Percentiles rank a stretch among this genome's conserved stretches.
Conservation (phyloP, 2,888 invertebrate species). For the Tipula confusa region DNA sequence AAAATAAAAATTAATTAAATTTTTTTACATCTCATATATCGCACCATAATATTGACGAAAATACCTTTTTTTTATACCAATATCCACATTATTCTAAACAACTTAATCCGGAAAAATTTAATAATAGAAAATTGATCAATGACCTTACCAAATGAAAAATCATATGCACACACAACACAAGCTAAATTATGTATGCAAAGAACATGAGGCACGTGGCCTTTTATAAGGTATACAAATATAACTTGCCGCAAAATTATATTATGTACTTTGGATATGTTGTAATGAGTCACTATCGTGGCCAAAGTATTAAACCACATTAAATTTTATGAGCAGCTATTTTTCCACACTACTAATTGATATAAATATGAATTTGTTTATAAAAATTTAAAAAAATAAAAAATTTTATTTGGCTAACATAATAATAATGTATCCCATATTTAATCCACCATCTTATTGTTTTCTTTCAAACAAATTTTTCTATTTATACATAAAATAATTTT, state of each 20-base stretch:
- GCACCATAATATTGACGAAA: no score
- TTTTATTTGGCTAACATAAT: neutral
- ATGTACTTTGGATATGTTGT: neutral
- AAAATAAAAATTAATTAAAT: neutral
- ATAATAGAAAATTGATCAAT: conserved; percentile 20
- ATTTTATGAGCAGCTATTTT: neutral
- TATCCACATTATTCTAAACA: neutral
- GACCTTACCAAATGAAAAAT: neutral
- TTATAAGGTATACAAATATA: neutral
- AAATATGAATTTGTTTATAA: neutral
- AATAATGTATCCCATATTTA: neutral
- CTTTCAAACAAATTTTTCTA: neutral
- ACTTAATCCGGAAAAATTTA: conserved; percentile 5
- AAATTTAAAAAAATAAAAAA: neutral
- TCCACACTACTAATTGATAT: neutral
- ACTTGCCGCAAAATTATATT: neutral
- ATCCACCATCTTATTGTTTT: neutral
- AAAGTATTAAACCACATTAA: neutral
- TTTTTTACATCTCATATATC: neutral
- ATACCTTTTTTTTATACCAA: neutral
- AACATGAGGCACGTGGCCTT: neutral
- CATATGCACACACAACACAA: neutral
- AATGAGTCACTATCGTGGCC: neutral
- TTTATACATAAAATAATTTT: neutral
- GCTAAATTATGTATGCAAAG: neutral